These are phyloP conservation scores for Lytechinus variegatus DNA, from an alignment of 35 echinoderm and acorn worm genomes.

Conservation along the genomic window DNA sequence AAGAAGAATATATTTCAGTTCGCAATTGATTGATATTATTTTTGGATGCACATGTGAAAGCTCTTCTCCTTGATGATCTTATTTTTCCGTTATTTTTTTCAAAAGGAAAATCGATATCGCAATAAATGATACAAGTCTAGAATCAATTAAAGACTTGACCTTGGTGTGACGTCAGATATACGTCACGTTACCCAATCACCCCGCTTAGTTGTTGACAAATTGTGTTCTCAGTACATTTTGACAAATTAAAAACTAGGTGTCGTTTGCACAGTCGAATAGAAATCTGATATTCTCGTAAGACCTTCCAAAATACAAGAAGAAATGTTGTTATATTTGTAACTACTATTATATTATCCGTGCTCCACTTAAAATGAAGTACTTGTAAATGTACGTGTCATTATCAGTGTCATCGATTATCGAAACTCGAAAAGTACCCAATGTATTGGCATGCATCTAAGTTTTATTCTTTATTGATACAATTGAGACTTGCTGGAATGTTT, in stretches of 20 bases:
- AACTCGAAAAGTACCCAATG: no score
- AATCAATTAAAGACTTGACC: neutral
- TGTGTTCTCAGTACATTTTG: neutral
- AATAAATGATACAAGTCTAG: neutral
- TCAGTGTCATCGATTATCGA: no score
- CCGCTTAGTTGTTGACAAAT: neutral
- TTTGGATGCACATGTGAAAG: neutral
- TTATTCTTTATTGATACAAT: no score
- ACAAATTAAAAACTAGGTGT: neutral
- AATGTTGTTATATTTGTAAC: no score
- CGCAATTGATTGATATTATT: neutral
- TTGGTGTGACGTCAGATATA: neutral
- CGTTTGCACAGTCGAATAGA: neutral
- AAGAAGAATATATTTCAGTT: no score
- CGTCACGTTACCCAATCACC: neutral
- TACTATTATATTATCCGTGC: no score
- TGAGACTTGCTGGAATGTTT: no score
- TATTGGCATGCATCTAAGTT: no score
- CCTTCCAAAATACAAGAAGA: no score
- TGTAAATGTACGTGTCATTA: no score
- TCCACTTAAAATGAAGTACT: no score
- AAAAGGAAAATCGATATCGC: neutral
- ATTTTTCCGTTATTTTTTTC: neutral
- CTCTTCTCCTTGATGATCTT: neutral
- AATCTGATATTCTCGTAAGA: neutral